A percentile compares a stretch with the other conserved stretches of the same genome.
phyloP scores from a whole-genome alignment of 1,140 invertebrate species.

The Holcopasites calliopsidis region DNA sequence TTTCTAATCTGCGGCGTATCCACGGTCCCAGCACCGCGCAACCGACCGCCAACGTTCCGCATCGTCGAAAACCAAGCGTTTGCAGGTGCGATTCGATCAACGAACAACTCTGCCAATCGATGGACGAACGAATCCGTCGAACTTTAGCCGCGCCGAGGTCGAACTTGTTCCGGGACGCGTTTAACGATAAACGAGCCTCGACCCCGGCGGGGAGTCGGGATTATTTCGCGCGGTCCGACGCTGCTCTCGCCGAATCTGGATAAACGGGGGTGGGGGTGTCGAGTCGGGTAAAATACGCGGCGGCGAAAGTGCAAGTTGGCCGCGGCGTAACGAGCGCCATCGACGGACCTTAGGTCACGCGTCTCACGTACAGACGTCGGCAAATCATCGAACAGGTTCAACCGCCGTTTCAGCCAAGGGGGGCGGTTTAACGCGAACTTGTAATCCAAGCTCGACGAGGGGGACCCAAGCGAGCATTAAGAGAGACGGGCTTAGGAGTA shows the following conservation, averaged over 20 bases:
- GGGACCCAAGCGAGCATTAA: too few relatives aligned
- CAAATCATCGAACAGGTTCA: neutral
- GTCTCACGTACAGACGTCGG: constrained; percentile 2
- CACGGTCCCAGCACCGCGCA: too few relatives aligned
- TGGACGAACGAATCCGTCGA: constrained; percentile 25
- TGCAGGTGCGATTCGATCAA: neutral
- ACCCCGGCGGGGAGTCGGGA: neutral
- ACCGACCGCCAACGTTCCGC: too few relatives aligned
- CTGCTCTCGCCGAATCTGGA: constrained; percentile 28
- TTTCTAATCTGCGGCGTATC: neutral
- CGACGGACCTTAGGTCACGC: constrained; percentile 33
- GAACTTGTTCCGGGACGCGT: constrained; percentile 17
- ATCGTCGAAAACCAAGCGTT: too few relatives aligned
- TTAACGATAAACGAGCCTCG: constrained; percentile 39
- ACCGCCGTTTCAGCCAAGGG: neutral
- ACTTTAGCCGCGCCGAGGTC: constrained; percentile 7
- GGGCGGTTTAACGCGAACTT: too few relatives aligned
- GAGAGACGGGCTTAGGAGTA: neutral
- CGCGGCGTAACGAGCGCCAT: constrained; percentile 11
- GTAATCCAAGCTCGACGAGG: too few relatives aligned
- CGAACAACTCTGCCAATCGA: neutral
- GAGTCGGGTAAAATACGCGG: constrained; percentile 14
- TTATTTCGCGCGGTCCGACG: constrained; percentile 38
- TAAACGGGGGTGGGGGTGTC: neutral
- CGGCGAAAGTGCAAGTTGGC: constrained; percentile 26